Evolutionary conservation across 2,797 vertebrate species (phyloP), one percentile per base, ranked within the genome.

Genomic region (Lerista edwardsae): DNA sequence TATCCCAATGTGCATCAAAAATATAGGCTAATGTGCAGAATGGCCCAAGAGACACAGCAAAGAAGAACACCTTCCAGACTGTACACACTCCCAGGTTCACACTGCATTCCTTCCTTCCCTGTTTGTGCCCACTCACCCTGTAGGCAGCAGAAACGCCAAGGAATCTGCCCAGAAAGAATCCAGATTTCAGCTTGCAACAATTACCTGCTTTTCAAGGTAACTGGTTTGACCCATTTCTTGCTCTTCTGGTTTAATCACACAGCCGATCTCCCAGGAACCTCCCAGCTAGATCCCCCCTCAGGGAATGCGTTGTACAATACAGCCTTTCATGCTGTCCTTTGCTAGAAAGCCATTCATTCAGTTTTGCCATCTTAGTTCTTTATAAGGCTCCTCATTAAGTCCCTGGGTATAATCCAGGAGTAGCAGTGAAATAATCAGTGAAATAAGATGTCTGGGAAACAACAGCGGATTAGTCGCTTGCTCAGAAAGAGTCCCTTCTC

Each of bases 371-470:
- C 47, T 25, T 79, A 34, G 79, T 82, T 86, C 23, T 47, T 76
- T 36, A 71, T 25, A 71, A 36, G 34, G 31, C 27, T 79, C 31
- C 23, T 68, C 73, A 73, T 34, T 17, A 76, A 85, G 31, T 1
- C 68, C 55, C 44, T 23, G 80, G n/a, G n/a, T n/a, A n/a, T n/a
- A n/a, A n/a, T n/a, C n/a, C n/a, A n/a, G n/a, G 73, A 78, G 2
- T 17, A 55, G 51, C 51, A 55, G 51, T 15, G 51, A 55, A 55
- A 19, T 3, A 69, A 34, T 2, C 80, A 61, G 61, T 76, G 64
- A 89, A 88, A 41, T 1, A 86, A 59, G 59, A 36, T 15, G 57
- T 75, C 23, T 47, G 7, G 1, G 88, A 62, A 17, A 79, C 12
- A 39, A 64, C 65, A 51, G 39, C 47, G 29, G 67, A 39, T 21